Conservation (phyloP, 2,113 vertebrate genomes). For the Larimichthys polyactis region DNA sequence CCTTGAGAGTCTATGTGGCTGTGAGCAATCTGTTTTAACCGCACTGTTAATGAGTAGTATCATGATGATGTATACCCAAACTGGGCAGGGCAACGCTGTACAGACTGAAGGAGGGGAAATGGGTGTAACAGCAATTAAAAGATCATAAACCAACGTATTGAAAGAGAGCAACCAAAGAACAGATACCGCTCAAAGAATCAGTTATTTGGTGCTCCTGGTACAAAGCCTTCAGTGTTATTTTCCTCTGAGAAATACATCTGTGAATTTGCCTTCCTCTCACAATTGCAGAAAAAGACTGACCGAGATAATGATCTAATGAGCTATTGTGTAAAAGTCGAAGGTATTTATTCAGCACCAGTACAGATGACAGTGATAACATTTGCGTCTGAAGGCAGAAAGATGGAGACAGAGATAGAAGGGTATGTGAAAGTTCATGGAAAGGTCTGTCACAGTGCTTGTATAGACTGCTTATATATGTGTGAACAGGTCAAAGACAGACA, state of each 20-base stretch:
- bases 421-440: conserved; percentile 33
- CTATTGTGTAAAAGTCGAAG: conserved; percentile 30
- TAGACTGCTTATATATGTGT: neutral
- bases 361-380: conserved; percentile 59
- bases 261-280: neutral
- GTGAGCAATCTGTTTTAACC: conserved; percentile 47
- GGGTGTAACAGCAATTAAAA: conserved; percentile 47
- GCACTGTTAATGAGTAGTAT: conserved; percentile 63
- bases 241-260: neutral
- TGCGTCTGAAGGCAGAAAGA: conserved; percentile 50
- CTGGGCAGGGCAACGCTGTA: conserved; percentile 36
- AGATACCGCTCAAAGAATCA: neutral
- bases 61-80: conserved; percentile 49
- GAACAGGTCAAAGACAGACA: neutral
- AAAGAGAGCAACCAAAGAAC: conserved; percentile 11
- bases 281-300: conserved; percentile 4
- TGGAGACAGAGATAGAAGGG: conserved; percentile 52
- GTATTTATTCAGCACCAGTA: conserved; percentile 66
- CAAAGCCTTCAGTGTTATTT: neutral
- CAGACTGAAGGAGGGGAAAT: conserved; percentile 12
- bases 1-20: conserved; percentile 41
- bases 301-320: conserved; percentile 56
- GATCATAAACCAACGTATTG: conserved; percentile 24
- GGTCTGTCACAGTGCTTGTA: neutral
- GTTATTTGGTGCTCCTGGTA: neutral